Conservation (phyloP, 2,888 invertebrate species). For the Cerastoderma edule region DNA sequence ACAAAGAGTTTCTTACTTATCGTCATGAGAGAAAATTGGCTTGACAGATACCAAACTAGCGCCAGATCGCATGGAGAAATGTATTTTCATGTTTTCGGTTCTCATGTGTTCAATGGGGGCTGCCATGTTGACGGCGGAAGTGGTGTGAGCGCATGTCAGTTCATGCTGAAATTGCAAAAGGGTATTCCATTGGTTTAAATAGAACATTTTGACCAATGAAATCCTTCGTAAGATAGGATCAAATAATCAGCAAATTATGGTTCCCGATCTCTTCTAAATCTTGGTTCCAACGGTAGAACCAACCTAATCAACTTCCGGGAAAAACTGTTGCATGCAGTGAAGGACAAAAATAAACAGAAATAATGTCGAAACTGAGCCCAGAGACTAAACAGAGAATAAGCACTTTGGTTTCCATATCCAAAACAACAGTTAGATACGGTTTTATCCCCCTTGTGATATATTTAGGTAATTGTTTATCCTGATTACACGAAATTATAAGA, state of each 20-base stretch:
- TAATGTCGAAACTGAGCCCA: constrained; percentile 79
- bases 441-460: constrained; percentile 89
- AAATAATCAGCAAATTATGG: too few species aligned
- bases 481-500: too few species aligned
- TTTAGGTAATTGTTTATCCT: constrained; percentile 86
- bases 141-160: too few species aligned
- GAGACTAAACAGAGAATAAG: constrained; percentile 88
- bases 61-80: constrained; percentile 64
- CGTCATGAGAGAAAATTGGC: constrained; percentile 68
- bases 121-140: constrained; percentile 49
- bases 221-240: too few species aligned
- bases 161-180: too few species aligned
- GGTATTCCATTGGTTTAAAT: too few species aligned
- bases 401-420: constrained; percentile 86
- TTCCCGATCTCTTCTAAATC: too few species aligned
- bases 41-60: constrained; percentile 64
- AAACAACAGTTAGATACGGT: constrained; percentile 88
- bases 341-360: not conserved
- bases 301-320: too few species aligned
- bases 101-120: constrained; percentile 59
- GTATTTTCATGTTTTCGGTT: constrained; percentile 44
- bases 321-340: too few species aligned
- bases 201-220: too few species aligned
- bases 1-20: constrained; percentile 43
- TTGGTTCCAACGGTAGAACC: too few species aligned